Conservation (phyloP, 1,140 invertebrate species). For the Rhopalosiphum maidis region DNA sequence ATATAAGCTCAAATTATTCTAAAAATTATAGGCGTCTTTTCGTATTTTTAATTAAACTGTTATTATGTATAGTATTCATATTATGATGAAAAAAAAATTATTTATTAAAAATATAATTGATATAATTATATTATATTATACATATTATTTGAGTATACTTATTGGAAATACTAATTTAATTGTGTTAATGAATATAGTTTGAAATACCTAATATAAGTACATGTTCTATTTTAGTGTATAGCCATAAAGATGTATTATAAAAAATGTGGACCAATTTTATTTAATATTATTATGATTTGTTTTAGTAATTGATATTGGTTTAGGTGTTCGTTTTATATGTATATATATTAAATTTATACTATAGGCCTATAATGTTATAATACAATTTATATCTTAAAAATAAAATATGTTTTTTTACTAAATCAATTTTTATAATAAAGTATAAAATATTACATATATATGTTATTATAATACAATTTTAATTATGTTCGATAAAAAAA, state of each 20-base stretch:
- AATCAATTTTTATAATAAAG: neutral
- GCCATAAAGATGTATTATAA: no score
- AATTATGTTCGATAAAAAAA: neutral
- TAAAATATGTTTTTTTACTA: neutral
- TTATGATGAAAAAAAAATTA: neutral
- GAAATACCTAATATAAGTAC: neutral
- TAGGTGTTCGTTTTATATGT: neutral
- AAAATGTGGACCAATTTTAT: neutral
- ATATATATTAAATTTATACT: neutral
- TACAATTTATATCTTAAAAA: neutral
- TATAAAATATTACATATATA: neutral
- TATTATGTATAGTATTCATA: no score
- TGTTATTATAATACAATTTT: neutral
- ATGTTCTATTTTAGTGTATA: neutral
- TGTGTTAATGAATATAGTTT: neutral
- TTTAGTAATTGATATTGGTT: neutral
- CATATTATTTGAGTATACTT: neutral
- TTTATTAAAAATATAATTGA: neutral
- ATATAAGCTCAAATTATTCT: neutral
- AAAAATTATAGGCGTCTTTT: neutral
- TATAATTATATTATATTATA: no score
- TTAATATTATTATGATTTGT: neutral
- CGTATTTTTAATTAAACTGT: no score
- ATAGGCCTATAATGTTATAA: neutral
- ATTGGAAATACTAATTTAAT: neutral